Base-by-base conservation (phyloP, 2,113 vertebrate species). In the Cyanoliseus patagonus region DNA sequence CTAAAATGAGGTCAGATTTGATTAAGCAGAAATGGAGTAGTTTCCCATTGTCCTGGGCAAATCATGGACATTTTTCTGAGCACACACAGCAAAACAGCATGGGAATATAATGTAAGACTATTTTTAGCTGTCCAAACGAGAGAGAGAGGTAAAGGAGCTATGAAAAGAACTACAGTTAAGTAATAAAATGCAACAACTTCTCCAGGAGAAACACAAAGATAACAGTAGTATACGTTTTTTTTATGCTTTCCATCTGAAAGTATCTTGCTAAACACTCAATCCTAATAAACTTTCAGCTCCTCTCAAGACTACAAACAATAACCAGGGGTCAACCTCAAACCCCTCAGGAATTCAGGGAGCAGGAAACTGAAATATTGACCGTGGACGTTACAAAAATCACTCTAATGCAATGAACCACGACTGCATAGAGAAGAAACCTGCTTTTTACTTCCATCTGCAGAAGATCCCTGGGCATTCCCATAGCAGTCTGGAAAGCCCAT, bases 401-500 rank as follows among this genome's bases (percentile, higher is more conserved):
- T 55, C 59, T 69, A 64, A 1, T 5, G 41, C 75, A 49, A 51
- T 0, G 0, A 77, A 9, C 59, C 47, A 66, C 1, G 0, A 91
- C 66, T 6, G 37, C 55, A 16, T 0, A 39, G 53, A 80, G 76
- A 77, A 72, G 72, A 91, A 81, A 84, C 52, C 10, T 27, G 57
- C 63, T 86, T 80, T 72, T 3, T 47, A 69, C 80, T 10, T 90
- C 76, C 7, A 4, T 52, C 72, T 27, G n/a, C 23, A 64, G n/a
- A 86, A 88, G 70, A 73, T 44, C 74, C 86, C 63, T 57, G 17
- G 22, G 35, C 49, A 14, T 52, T 88, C 79, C 49, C 76, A 23
- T 28, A 0, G 22, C 18, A 4, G 30, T 24, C 74, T 4, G 3
- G 16, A 25, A 79, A 49, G 55, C 27, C 82, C 6, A 0, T 6